Evolutionary conservation across 2,888 invertebrate species (phyloP).

Genomic region (Lobophora halterata): DNA sequence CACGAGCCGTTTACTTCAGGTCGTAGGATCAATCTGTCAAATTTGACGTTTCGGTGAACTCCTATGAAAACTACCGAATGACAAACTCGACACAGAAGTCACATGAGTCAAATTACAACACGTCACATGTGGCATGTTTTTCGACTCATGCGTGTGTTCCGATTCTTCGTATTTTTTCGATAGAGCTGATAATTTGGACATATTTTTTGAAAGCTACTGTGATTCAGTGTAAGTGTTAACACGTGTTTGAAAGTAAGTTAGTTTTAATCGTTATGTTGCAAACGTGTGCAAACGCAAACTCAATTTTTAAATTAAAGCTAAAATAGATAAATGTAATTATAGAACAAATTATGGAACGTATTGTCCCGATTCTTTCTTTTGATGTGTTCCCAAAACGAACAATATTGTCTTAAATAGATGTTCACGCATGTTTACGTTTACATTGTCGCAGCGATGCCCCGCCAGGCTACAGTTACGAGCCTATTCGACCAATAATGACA

Average conservation of each 20-base stretch:
- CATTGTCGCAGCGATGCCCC: constrained; percentile 56
- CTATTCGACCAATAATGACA: constrained; percentile 68
- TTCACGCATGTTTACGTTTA: constrained; percentile 50
- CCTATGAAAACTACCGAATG: constrained; percentile 50
- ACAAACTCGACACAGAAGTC: constrained; percentile 52
- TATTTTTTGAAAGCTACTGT: constrained; percentile 50
- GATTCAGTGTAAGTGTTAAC: constrained; percentile 27
- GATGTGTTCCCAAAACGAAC: constrained; percentile 20
- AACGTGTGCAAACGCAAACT: constrained; percentile 23
- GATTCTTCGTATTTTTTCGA: constrained; percentile 36
- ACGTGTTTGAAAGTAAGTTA: constrained; percentile 15
- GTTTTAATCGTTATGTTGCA: background rate
- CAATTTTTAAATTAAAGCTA: constrained; percentile 14
- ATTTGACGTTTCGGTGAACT: constrained; percentile 62
- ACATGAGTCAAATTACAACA: constrained; percentile 54
- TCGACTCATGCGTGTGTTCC: constrained; percentile 51
- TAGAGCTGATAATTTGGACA: constrained; percentile 34
- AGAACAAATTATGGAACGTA: constrained; percentile 30
- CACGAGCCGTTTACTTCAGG: constrained; percentile 57
- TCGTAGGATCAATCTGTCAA: constrained; percentile 47
- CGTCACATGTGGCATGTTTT: constrained; percentile 57
- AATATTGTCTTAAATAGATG: constrained; percentile 40
- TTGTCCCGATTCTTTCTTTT: constrained; percentile 32
- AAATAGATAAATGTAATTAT: constrained; percentile 35
- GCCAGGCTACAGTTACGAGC: constrained; percentile 68